A percentile compares a stretch with the other conserved stretches of the same genome.
Conservation (phyloP, 2,888 invertebrate genomes). For the Syrista parreyssii region DNA sequence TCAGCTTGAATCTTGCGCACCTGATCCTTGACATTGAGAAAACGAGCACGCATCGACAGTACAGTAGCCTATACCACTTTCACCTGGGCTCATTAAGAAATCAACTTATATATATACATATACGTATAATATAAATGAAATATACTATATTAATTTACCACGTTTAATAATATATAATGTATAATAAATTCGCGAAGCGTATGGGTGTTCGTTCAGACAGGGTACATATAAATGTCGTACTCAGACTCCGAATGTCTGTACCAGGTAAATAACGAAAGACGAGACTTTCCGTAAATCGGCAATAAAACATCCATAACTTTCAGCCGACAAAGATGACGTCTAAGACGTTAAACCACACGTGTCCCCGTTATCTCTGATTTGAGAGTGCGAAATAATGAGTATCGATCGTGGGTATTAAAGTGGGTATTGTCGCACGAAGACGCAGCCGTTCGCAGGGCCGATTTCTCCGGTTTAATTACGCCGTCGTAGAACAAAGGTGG, state of each 20-base stretch:
- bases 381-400: conserved; percentile 18
- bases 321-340: background rate
- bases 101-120: background rate
- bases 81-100: background rate
- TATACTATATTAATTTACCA: too few species aligned
- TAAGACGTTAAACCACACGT: background rate
- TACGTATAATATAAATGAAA: too few species aligned
- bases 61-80: background rate
- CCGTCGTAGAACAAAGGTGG: conserved; percentile 5
- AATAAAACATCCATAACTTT: too few species aligned
- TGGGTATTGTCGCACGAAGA: conserved; percentile 1
- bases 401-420: conserved; percentile 20
- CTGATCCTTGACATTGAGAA: background rate
- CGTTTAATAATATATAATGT: too few species aligned
- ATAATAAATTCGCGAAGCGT: too few species aligned
- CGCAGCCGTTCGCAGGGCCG: conserved; percentile 19
- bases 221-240: too few species aligned
- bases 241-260: too few species aligned
- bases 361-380: background rate
- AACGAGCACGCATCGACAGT: background rate
- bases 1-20: background rate
- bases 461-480: conserved; percentile 38
- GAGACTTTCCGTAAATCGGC: too few species aligned
- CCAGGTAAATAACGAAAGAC: too few species aligned
- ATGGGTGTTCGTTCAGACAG: too few species aligned